Evolutionary conservation across 1,140 invertebrate species (phyloP), one percentile per base, ranked within the genome.

Genomic region (Harlomillsia oculata): DNA sequence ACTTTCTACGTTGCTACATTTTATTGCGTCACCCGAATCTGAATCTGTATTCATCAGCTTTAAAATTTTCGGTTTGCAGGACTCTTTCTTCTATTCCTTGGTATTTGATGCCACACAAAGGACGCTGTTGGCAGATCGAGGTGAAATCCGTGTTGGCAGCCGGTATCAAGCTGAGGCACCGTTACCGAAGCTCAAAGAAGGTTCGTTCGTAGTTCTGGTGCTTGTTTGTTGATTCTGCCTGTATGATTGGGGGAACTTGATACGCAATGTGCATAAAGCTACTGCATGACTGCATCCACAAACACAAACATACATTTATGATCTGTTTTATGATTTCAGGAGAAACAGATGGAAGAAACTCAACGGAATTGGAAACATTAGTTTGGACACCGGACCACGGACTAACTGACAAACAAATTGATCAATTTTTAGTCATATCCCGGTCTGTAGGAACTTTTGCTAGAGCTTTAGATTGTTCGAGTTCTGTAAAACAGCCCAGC

Each of bases 51-150:
- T n/a, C n/a, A n/a, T n/a, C n/a, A n/a, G n/a, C n/a, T n/a, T n/a
- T n/a, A n/a, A n/a, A n/a, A n/a, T n/a, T 69, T 75, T 75, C 68
- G 64, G 54, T 65, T 69, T 73, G 28, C 74, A 90, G 80, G 94
- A 99, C 75, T 87, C 89, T 70, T 99, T 99, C 80, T 99, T 97
- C 75, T 99, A 99, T 76, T 97, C 95, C 71, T 79, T 99, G 72
- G 96, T 99, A 60, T 99, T 97, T 76, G 97, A 99, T 79, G 95
- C 95, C 59, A 83, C 89, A 73, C 92, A 97, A 76, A 97, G 96
- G 76, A 99, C 96, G 68, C 79, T 99, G 68, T 80, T 98, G 69
- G 95, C 95, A 65, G 97, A 99, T 76, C 95, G 96, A 79, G 93
- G 93, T 70, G 91, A 95, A 78, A 89, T 91, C 62, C 72, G 88